Conservation (phyloP, 2,888 invertebrate species). For the Lithosia quadra region DNA sequence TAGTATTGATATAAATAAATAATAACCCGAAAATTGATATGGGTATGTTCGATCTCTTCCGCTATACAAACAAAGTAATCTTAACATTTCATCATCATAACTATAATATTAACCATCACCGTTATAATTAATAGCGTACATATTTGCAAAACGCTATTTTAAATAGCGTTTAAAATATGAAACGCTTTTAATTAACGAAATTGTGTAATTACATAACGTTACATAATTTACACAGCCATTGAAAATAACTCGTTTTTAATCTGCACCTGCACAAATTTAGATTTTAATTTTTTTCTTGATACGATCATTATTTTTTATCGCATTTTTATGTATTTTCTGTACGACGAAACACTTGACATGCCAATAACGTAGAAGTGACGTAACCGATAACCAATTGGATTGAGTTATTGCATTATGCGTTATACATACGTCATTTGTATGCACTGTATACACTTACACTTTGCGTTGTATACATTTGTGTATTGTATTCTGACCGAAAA, state of each 20-base stretch:
- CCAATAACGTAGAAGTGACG: conserved; percentile 28
- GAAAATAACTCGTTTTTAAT: not conserved
- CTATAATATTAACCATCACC: not conserved
- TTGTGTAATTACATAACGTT: not conserved
- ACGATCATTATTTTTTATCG: not conserved
- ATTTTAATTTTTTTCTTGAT: not conserved
- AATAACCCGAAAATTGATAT: no score
- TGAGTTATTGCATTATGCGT: conserved; percentile 33
- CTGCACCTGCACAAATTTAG: not conserved
- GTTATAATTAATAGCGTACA: not conserved
- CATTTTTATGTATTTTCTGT: not conserved
- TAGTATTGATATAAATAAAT: no score
- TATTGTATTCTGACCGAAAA: conserved; percentile 29
- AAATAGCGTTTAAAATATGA: not conserved
- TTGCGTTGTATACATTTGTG: conserved; percentile 15
- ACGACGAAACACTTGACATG: not conserved
- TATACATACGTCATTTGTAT: conserved; percentile 28
- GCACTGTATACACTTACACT: conserved; percentile 36
- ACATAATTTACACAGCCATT: not conserved
- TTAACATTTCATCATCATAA: not conserved
- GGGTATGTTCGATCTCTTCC: no score
- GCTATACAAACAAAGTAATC: no score
- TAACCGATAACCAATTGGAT: conserved; percentile 25
- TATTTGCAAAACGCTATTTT: not conserved
- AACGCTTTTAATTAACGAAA: not conserved